Percentiles rank a stretch among this genome's conserved stretches.
Conservation (phyloP, 2,113 vertebrate genomes). For the Gallinago media region DNA sequence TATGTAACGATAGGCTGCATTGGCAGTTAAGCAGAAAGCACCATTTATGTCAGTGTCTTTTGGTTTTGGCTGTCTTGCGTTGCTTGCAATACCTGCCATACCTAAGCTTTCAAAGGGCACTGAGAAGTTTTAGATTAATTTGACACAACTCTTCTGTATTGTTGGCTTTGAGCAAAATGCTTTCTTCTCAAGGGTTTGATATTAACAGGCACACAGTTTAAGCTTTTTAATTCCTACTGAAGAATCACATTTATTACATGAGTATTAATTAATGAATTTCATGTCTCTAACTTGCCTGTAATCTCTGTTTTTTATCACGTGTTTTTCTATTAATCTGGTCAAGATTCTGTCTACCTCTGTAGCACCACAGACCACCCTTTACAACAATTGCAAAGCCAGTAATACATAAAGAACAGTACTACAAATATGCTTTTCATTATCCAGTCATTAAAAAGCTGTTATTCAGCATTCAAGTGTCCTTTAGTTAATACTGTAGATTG, state of each 20-base stretch:
- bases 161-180: background rate
- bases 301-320: background rate
- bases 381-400: background rate
- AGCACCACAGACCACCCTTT: background rate
- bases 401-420: background rate
- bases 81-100: background rate
- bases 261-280: background rate
- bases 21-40: background rate
- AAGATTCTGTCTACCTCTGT: background rate
- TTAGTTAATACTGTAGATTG: background rate
- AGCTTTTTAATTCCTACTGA: background rate
- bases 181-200: background rate
- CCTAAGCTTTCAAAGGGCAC: accelerated
- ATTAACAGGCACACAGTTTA: background rate
- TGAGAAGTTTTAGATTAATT: background rate
- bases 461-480: background rate
- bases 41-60: background rate
- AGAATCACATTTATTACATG: background rate
- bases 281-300: background rate
- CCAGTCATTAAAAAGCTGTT: background rate
- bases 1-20: accelerated
- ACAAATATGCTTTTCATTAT: background rate
- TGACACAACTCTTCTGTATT: background rate
- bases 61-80: background rate
- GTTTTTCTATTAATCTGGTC: background rate